Base-by-base conservation (phyloP, 1,140 invertebrate genomes). In the Pachypeltis micranthus region DNA sequence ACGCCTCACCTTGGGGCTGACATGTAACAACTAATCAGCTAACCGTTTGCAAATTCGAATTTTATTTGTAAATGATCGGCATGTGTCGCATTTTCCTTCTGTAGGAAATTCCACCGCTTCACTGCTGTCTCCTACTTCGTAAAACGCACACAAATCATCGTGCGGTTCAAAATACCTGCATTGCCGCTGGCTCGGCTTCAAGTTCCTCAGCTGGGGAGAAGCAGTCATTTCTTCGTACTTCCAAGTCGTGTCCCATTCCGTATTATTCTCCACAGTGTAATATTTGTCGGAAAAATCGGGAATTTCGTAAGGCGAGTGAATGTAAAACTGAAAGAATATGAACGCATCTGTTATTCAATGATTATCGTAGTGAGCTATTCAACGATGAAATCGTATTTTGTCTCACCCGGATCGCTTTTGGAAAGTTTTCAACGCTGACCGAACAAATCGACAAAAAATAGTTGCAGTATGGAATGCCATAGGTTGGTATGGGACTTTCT, bases 291-390 rank as follows among this genome's bases (percentile, higher is more conserved):
- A 71, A 14, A 74, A 66, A 59, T 81, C 77, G 7, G 75, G 70
- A 2, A 82, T 70, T 54, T 83, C 81, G 60, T 78, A 77, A 23
- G 79, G 75, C 0, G 80, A 81, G 69, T 83, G 81, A 0, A 79
- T 61, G 70, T 79, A 81, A 67, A 79, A 79, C 80, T 82, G 68
- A 25, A 74, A 73, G 27, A 24, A 51, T n/a, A n/a, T 21, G 55
- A 28, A 1, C 2, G 23, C n/a, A 56, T 31, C 10, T 19, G 47
- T n/a, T n/a, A n/a, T n/a, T n/a, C n/a, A n/a, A n/a, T n/a, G n/a
- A n/a, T n/a, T n/a, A n/a, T n/a, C n/a, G n/a, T n/a, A n/a, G n/a
- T n/a, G n/a, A n/a, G n/a, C n/a, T n/a, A n/a, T n/a, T n/a, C n/a
- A n/a, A n/a, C 54, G 12, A 7, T 21, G 10, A 63, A 26, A 27